Base-by-base conservation (phyloP, 2,888 invertebrate genomes). In the Thecophora atra region DNA sequence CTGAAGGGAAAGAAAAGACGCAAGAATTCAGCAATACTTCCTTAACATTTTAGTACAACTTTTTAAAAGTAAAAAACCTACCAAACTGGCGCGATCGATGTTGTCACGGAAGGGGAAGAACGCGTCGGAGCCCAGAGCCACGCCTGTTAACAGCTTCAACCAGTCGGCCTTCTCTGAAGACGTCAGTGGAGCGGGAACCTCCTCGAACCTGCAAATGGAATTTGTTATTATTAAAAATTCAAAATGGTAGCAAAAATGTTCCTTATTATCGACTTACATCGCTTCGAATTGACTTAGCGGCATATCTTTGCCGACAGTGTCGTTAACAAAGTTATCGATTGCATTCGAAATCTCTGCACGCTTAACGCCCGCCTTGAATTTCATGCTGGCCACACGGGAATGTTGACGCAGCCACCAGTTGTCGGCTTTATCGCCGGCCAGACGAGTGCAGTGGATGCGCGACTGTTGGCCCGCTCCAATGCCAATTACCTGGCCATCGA, bases 401-500 rank as follows among this genome's bases (percentile, higher is more conserved):
- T 99, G 98, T 70, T 95, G 94, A 24, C 99, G 91, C 80, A 97
- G 87, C 98, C 98, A 99, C 98, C 99, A 99, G 87, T 97, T 95
- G 84, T 96, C 94, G 28, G 98, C 97, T 87, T 99, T 99, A 82
- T 97, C 96, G 62, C 98, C 98, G 72, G 99, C 99, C 79, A 99
- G 90, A 78, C 98, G 90, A 0, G 98, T 98, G 88, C 99, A 99
- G 87, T 99, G 99, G 82, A 99, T 98, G 77, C 99, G 91, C 0
- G 97, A 98, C 87, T 99, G 99, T 84, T 99, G 99, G 0, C 99
- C 99, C n/a, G 99, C 99, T 37, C 99, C 99, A 80, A 98, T 98
- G 21, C 99, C 99, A 80, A 98, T 92, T 17, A 96, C 93, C 89
- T 93, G 88, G 0, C 84, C 85, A 86, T 97, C 94, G 79, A 92